Conservation (phyloP, 1,140 invertebrate genomes). For the Watersipora subatra region DNA sequence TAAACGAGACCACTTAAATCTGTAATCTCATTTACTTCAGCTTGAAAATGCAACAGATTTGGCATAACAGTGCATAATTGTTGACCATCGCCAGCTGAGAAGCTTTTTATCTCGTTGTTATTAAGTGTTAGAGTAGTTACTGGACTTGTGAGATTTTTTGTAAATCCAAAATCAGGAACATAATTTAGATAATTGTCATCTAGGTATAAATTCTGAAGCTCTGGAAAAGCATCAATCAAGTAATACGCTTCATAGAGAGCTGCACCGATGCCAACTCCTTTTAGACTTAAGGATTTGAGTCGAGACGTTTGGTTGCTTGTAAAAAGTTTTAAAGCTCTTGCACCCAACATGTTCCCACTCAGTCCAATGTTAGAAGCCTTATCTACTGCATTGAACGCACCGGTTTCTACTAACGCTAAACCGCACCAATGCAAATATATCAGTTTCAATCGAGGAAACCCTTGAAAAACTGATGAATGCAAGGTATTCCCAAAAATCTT, state of each 20-base stretch:
- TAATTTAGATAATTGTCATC: background rate
- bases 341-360: background rate
- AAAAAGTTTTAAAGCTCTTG: background rate
- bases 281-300: background rate
- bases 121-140: background rate
- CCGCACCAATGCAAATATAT: background rate
- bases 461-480: background rate
- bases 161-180: background rate
- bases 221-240: background rate
- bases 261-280: background rate
- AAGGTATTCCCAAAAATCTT: background rate
- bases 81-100: background rate
- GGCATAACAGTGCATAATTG: background rate
- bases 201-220: background rate
- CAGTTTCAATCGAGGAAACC: background rate
- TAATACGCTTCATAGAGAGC: background rate
- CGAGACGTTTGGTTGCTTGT: background rate
- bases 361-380: background rate
- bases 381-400: background rate
- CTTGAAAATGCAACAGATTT: background rate
- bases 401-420: background rate
- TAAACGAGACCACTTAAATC: background rate
- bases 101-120: background rate
- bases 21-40: background rate
- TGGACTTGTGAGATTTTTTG: background rate